A percentile compares a stretch with the other conserved stretches of the same genome.
phyloP scores from a whole-genome alignment of 2,888 invertebrate genomes.

The Ceriagrion tenellum region DNA sequence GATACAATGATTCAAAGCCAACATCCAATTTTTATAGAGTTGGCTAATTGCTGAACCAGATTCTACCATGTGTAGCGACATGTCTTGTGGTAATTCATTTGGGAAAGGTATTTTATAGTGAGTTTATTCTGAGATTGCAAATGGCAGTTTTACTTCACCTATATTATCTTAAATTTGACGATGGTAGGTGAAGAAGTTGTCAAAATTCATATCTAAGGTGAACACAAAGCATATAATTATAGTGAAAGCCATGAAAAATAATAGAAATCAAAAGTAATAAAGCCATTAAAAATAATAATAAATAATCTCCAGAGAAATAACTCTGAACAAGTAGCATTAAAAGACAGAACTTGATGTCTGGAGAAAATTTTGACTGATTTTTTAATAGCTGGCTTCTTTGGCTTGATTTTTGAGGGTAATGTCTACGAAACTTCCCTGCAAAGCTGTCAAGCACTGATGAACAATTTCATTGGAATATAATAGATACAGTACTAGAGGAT shows the following conservation, averaged over 20 bases:
- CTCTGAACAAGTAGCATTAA: neutral
- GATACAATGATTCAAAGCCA: conserved; percentile 67
- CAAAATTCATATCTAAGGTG: neutral
- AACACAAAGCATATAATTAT: neutral
- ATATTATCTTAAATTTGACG: neutral
- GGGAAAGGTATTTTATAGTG: conserved; percentile 65
- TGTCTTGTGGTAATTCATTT: conserved; percentile 65
- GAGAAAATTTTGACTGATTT: neutral
- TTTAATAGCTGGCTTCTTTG: neutral
- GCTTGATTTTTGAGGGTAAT: neutral
- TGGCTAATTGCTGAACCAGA: conserved; percentile 64
- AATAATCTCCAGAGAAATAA: neutral
- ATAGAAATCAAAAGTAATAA: too few species aligned
- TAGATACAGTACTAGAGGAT: too few species aligned
- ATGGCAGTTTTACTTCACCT: neutral
- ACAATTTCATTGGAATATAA: too few species aligned
- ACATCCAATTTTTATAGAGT: conserved; percentile 61
- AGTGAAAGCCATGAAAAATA: neutral
- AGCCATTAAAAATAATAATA: neutral
- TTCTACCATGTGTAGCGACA: conserved; percentile 60
- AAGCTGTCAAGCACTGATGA: too few species aligned
- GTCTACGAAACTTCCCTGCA: too few species aligned
- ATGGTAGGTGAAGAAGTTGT: neutral
- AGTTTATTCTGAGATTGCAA: conserved; percentile 56
- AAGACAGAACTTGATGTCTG: neutral